Evolutionary conservation across 1,140 invertebrate species (phyloP), one percentile per base, ranked within the genome.

Genomic region (Temnothorax longispinosus): DNA sequence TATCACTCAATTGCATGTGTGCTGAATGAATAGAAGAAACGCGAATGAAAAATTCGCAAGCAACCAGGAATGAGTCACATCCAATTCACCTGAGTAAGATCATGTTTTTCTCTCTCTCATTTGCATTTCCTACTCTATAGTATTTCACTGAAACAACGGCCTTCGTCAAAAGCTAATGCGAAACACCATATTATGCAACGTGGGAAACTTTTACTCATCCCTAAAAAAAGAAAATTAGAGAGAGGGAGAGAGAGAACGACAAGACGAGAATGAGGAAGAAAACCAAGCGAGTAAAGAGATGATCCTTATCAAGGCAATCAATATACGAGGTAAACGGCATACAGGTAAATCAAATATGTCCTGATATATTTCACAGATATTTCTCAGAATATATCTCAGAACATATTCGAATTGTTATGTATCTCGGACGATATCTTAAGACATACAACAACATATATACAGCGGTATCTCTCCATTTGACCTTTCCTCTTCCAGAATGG

Each of bases 51-150:
- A 27, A 4, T 41, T 69, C 6, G 21, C n/a, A 7, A 38, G 32
- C 13, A 50, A 52, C 4, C 18, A 58, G 8, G 11, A 64, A 35
- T 3, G 76, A 38, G 6, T 52, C 27, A 56, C 60, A 89, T 56
- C 72, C 89, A 69, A 58, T 74, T 90, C 64, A 87, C 67, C 69
- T 89, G 85, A 89, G 71, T 88, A 76, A 86, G 84, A 86, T 76
- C 52, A 78, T 86, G 72, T 76, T 80, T 80, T 82, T n/a, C 3
- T 56, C 60, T 75, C 58, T 62, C 44, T 85, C 62, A 44, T 75
- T 27, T 84, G 80, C 18, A 38, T 86, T 76, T 74, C 52, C 52
- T 74, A 21, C 21, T 86, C 4, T 27, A 47, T 35, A 87, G 35
- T 2, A 18, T 18, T 50, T 72, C 1, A 11, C 8, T 1, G 32